phyloP scores from a whole-genome alignment of 2,113 vertebrate genomes.

The Bettongia penicillata region DNA sequence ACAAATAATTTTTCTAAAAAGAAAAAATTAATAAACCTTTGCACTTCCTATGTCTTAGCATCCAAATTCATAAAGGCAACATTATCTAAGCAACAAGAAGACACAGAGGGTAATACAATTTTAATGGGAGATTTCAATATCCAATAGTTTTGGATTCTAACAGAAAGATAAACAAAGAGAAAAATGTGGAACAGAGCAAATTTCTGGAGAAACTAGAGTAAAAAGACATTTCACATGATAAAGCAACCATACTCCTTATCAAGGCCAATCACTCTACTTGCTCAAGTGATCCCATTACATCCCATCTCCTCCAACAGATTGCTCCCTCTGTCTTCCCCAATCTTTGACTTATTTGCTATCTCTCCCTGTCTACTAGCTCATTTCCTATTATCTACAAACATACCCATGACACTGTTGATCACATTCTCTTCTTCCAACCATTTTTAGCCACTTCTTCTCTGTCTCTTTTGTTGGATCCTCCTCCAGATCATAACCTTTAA shows the following conservation, averaged over 20 bases:
- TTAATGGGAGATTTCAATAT: not conserved
- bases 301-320: not conserved
- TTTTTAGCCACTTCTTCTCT: not conserved
- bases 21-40: no score
- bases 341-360: not conserved
- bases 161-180: not conserved
- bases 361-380: not conserved
- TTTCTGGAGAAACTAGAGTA: not conserved
- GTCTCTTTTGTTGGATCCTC: not conserved
- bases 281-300: not conserved
- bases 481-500: not conserved
- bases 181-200: not conserved
- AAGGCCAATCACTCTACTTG: not conserved
- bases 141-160: not conserved
- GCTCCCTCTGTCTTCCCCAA: not conserved
- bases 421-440: not conserved
- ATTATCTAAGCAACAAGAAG: not conserved
- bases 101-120: not conserved
- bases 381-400: not conserved
- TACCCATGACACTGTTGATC: not conserved
- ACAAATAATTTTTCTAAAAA: no score
- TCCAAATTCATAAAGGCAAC: not conserved
- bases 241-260: not conserved
- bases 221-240: not conserved
- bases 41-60: not conserved